A percentile compares a stretch with the other conserved stretches of the same genome.
phyloP scores from a whole-genome alignment of 2,113 vertebrate genomes.

The Jaculus jaculus region DNA sequence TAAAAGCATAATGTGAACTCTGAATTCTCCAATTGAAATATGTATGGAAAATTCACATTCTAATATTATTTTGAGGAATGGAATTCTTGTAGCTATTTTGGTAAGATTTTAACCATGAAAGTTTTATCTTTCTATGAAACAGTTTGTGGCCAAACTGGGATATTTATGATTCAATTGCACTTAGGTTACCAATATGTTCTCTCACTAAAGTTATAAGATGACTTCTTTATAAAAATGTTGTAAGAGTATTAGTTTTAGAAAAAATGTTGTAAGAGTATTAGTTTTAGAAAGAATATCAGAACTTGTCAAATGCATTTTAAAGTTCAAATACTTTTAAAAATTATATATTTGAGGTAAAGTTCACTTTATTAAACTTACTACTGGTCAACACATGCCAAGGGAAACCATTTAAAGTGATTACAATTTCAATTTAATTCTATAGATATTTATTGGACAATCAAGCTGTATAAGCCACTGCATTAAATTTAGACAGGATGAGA shows the following conservation, averaged over 20 bases:
- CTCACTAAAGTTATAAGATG: not conserved
- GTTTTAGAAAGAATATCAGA: not conserved
- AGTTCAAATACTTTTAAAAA: not conserved
- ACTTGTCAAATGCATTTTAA: conserved; percentile 4
- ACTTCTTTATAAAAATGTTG: not conserved
- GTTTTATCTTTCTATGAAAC: not conserved
- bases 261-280: not conserved
- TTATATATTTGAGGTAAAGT: not conserved
- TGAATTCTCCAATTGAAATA: not conserved
- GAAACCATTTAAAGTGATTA: conserved; percentile 43
- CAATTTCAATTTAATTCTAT: conserved; percentile 47
- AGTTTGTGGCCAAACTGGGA: not conserved
- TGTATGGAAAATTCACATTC: not conserved
- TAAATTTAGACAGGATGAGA: not conserved
- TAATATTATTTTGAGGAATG: not conserved
- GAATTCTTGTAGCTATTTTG: not conserved
- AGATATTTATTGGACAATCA: conserved; percentile 54
- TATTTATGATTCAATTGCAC: not conserved
- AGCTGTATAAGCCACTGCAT: not conserved
- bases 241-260: not conserved
- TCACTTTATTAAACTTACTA: conserved; percentile 43
- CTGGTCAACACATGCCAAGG: not conserved
- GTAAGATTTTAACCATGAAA: not conserved
- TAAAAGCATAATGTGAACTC: not conserved
- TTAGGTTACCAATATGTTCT: not conserved